Percentiles rank a stretch among this genome's conserved stretches.
These are phyloP conservation scores for Heliconius charithonia DNA, from an alignment of 2,888 invertebrate genomes.

Conservation along the genomic window DNA sequence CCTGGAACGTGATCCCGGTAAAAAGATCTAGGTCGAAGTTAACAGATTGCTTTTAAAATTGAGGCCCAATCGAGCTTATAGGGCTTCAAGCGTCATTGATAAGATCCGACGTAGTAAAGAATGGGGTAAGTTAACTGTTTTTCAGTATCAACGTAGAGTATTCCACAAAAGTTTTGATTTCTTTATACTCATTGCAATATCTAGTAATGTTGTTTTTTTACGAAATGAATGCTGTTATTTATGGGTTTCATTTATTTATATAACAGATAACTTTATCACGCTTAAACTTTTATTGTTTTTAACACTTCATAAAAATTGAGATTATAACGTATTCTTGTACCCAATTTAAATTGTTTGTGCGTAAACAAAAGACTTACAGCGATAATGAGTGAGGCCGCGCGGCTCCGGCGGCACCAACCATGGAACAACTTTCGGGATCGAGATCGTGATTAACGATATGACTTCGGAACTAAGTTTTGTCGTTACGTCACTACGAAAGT, in stretches of 20 bases:
- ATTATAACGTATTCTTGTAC: conserved; percentile 1
- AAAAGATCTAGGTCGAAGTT: conserved; percentile 17
- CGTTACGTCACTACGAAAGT: conserved; percentile 30
- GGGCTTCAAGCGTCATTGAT: conserved; percentile 18
- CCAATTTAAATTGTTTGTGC: conserved; percentile 1
- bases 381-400: conserved; percentile 33
- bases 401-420: conserved; percentile 37
- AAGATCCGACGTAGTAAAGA: not conserved
- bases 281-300: not conserved
- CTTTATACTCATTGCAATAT: not conserved
- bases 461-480: conserved; percentile 33
- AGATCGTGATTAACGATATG: conserved; percentile 40
- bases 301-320: not conserved
- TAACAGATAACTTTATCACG: not conserved
- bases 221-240: too few relatives aligned
- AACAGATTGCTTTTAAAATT: conserved; percentile 25
- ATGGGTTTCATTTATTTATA: too few relatives aligned
- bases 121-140: conserved; percentile 4
- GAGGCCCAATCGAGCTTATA: conserved; percentile 12
- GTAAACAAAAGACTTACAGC: conserved; percentile 32
- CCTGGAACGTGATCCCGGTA: not conserved
- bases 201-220: too few relatives aligned
- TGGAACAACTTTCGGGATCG: conserved; percentile 39
- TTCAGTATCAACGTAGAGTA: not conserved
- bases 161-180: not conserved